Percentiles rank a stretch among this genome's conserved stretches.
Evolutionary conservation across 64 coral and sea anemone species (phyloP).

Genomic region (Actinia tenebrosa): DNA sequence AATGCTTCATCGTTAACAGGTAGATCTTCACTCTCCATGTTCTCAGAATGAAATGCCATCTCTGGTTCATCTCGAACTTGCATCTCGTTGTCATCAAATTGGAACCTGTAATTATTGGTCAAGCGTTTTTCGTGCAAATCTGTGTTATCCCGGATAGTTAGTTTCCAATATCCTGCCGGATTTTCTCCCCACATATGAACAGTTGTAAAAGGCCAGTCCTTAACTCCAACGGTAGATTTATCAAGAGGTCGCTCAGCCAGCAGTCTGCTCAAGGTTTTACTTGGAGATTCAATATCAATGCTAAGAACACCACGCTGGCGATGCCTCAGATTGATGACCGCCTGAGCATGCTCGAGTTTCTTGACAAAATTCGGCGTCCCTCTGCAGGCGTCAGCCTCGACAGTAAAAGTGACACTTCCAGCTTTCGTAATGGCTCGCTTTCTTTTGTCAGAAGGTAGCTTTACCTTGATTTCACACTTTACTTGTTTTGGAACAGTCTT

Average conservation of each 20-base stretch:
- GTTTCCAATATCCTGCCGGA: slow-evolving; percentile 55
- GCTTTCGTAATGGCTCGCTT: slow-evolving; percentile 2
- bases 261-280: slow-evolving; percentile 48
- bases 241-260: slow-evolving; percentile 44
- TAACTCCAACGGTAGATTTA: slow-evolving; percentile 37
- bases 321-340: slow-evolving; percentile 47
- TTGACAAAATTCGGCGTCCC: slow-evolving; percentile 12
- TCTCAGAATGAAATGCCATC: too few species aligned
- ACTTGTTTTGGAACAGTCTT: slow-evolving; percentile 56
- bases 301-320: slow-evolving; percentile 56
- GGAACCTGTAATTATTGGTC: not conserved
- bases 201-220: slow-evolving; percentile 68
- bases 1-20: not conserved
- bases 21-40: not conserved
- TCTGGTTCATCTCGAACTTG: not conserved
- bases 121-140: slow-evolving; percentile 1
- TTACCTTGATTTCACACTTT: slow-evolving; percentile 17
- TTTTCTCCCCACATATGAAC: slow-evolving; percentile 79
- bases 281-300: slow-evolving; percentile 59
- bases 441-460: not conserved
- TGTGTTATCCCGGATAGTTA: slow-evolving; percentile 39
- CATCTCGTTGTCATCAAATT: not conserved
- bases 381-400: not conserved
- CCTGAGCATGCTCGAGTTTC: slow-evolving; percentile 66
- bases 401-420: slow-evolving; percentile 1